Conservation (phyloP, 1,140 invertebrate species). For the Heliconius nattereri region DNA sequence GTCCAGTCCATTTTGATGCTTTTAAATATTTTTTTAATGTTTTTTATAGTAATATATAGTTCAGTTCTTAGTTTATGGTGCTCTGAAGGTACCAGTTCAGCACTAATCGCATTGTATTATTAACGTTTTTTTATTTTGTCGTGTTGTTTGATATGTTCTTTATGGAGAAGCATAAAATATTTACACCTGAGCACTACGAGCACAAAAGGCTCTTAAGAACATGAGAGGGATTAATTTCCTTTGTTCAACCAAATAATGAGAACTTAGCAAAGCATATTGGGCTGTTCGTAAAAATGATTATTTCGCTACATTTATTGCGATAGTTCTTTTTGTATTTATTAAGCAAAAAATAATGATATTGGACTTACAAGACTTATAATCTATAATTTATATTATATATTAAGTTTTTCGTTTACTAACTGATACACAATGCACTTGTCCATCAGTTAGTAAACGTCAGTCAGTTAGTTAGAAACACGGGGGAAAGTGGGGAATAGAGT, state of each 20-base stretch:
- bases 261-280: slow-evolving; percentile 28
- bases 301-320: slow-evolving; percentile 25
- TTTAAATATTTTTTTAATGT: no score
- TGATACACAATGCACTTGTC: no score
- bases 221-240: slow-evolving; percentile 32
- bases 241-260: slow-evolving; percentile 31
- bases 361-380: background rate
- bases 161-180: slow-evolving; percentile 16
- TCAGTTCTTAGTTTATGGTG: no score
- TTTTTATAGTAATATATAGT: no score
- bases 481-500: no score
- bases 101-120: background rate
- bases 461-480: no score
- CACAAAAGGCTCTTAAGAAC: slow-evolving; percentile 25
- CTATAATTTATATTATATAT: background rate
- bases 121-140: background rate
- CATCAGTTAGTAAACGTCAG: no score
- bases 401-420: background rate
- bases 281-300: slow-evolving; percentile 25
- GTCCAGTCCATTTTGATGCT: no score
- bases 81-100: no score
- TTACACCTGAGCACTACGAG: slow-evolving; percentile 12
- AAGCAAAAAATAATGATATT: background rate
- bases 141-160: background rate
- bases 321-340: slow-evolving; percentile 2